phyloP scores from a whole-genome alignment of 1,140 invertebrate species.

The Apis mellifera region Amel_HAv3.1 CM009931.2:27565001-27565500 shows the following conservation, averaged over 20 bases:
- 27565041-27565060: not conserved
- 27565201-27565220: conserved; percentile 73
- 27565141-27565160: not conserved
- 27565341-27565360: too few species aligned
- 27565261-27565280: conserved; percentile 73
- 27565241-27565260: conserved; percentile 65
- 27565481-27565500: too few species aligned
- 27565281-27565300: conserved; percentile 68
- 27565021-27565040: not conserved
- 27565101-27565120: conserved; percentile 55
- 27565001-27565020: conserved; percentile 46
- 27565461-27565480: too few species aligned
- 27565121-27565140: not conserved
- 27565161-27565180: not conserved
- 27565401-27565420: too few species aligned
- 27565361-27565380: not conserved
- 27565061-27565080: not conserved
- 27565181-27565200: conserved; percentile 73
- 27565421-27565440: too few species aligned
- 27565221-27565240: conserved; percentile 75
- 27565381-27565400: too few species aligned
- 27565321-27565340: conserved; percentile 68
- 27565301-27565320: conserved; percentile 77
- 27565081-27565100: not conserved
- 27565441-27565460: too few species aligned